Evolutionary conservation across 1,140 invertebrate genomes (phyloP), one percentile per base, ranked within the genome.

Genomic region (Drosophila guanche): DNA sequence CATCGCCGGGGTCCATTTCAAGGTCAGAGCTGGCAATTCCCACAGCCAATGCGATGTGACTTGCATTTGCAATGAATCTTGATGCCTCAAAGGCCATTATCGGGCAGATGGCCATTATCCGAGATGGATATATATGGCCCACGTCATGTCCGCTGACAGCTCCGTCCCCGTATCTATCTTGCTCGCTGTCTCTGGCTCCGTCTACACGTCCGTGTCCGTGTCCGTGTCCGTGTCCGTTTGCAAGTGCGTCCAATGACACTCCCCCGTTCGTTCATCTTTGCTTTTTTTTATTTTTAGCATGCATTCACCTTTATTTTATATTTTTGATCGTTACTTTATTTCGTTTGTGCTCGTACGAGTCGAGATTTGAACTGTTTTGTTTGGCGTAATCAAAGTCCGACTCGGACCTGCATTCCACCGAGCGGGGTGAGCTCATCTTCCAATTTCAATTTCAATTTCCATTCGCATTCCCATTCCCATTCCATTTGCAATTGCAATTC

Each of bases 221-320:
- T 51, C 48, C 29, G 16, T 8, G 12, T 48, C 46, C 46, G 42
- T 27, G 41, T 53, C 58, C 50, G 58, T 16, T 45, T 66, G 22
- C 46, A 59, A 54, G 51, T 50, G 22, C 69, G 77, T 53, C 56
- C 79, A 83, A 71, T 67, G 79, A 84, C 79, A 67, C 53, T 76
- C 12, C 5, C 20, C 12, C n/a, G 68, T 69, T 61, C 42, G 58
- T 73, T 73, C 58, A 43, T 45, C 57, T 52, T 12, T 14, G 6
- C 27, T 42, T n/a, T 10, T 8, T 33, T 4, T 23, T 53, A n/a
- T 23, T 16, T 12, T 16, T 54, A 45, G 23, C 57, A 62, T 55
- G 40, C 65, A 62, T 73, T 73, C 65, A 73, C 65, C 70, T 69
- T 61, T 53, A 22, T 27, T 20, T 20, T 20, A 20, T 20, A 20